Evolutionary conservation across 1,140 invertebrate genomes (phyloP).

Genomic region (Leptopilina boulardi): DNA sequence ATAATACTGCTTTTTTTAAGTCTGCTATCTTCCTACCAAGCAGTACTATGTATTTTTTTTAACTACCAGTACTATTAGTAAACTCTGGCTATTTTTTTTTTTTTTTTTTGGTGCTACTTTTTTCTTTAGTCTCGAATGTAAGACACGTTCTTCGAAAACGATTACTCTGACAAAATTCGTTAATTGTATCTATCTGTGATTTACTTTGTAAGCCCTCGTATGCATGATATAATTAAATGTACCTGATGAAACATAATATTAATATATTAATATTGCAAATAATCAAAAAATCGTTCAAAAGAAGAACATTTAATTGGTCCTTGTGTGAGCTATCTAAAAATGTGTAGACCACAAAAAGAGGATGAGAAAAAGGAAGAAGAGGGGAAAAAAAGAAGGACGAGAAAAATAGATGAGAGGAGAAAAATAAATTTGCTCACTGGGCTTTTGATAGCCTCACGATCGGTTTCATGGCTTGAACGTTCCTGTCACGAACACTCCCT

Average conservation of each 20-base stretch:
- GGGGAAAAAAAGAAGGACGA: background rate
- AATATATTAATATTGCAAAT: no score
- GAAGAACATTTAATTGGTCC: background rate
- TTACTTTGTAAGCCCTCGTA: no score
- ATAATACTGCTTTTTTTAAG: no score
- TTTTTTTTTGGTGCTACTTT: background rate
- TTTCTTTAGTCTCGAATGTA: slow-evolving; percentile 47
- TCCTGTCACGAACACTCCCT: slow-evolving; percentile 23
- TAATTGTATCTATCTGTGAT: slow-evolving; percentile 49
- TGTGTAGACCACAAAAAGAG: background rate
- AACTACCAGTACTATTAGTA: no score
- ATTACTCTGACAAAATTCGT: slow-evolving; percentile 46
- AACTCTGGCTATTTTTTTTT: no score
- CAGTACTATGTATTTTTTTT: no score
- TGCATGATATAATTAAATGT: no score
- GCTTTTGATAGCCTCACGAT: slow-evolving; percentile 18
- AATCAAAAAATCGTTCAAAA: background rate
- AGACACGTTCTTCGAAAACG: slow-evolving; percentile 49
- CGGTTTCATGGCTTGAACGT: slow-evolving; percentile 12
- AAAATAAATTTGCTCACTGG: background rate
- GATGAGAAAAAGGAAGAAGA: background rate
- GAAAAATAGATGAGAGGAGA: background rate
- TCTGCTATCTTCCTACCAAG: no score
- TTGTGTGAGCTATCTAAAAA: background rate
- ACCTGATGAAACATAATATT: no score